Evolutionary conservation across 2,113 vertebrate genomes (phyloP).

Genomic region (Rana temporaria): DNA sequence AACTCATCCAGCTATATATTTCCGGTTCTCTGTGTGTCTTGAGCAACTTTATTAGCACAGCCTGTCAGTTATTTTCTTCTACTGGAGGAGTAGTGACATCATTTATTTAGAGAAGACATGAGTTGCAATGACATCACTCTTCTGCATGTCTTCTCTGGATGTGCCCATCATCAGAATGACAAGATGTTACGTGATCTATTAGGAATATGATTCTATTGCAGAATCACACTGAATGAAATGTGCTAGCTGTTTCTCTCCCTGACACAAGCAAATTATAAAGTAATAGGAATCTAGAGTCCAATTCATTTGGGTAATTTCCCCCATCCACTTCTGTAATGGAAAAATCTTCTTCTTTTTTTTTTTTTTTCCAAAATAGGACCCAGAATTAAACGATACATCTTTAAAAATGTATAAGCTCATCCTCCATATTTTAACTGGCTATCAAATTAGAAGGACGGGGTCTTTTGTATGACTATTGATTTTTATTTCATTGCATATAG

Average conservation of each 20-base stretch:
- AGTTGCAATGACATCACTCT: conserved; percentile 10
- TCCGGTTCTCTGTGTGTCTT: too few species aligned
- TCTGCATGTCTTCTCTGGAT: background rate
- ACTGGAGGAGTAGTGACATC: background rate
- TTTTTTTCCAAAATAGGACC: conserved; percentile 13
- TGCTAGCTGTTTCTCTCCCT: conserved; percentile 21
- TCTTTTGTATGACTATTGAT: conserved; percentile 56
- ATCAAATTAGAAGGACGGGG: conserved; percentile 48
- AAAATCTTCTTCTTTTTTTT: conserved; percentile 10
- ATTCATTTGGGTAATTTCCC: conserved; percentile 53
- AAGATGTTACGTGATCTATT: conserved; percentile 6
- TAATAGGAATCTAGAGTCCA: conserved; percentile 51
- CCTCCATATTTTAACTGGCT: conserved; percentile 8
- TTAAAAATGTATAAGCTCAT: conserved; percentile 61
- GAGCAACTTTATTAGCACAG: too few species aligned
- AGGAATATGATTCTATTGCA: conserved; percentile 23
- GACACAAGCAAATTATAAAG: conserved; percentile 47
- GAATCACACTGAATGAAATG: conserved; percentile 2
- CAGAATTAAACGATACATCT: conserved; percentile 53
- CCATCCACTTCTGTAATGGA: conserved; percentile 46
- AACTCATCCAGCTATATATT: too few species aligned
- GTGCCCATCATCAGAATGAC: background rate
- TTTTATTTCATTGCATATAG: conserved; percentile 56
- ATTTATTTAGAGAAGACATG: background rate
- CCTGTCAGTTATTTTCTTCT: too few species aligned